Evolutionary conservation across 2,888 invertebrate species (phyloP).

Genomic region (Leptopilina syphax): DNA sequence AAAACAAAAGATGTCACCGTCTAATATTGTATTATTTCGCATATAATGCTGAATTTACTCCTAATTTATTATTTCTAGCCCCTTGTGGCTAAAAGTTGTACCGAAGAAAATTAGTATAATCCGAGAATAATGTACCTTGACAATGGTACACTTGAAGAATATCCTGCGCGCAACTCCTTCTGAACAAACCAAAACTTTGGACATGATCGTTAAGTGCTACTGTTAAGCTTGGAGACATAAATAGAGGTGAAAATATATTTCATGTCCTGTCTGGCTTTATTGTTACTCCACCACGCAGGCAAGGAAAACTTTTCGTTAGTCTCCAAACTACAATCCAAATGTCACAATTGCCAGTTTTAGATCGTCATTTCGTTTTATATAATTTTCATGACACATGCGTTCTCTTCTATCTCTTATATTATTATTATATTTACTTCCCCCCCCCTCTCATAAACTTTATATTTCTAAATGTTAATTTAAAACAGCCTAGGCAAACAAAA

Average conservation of each 20-base stretch:
- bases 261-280: constrained; percentile 32
- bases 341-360: constrained; percentile 13
- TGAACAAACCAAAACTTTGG: constrained; percentile 32
- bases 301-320: constrained; percentile 26
- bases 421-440: too few species aligned
- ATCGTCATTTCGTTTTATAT: constrained; percentile 7
- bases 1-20: too few species aligned
- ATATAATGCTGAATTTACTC: too few species aligned
- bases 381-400: constrained; percentile 14
- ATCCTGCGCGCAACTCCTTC: constrained; percentile 14
- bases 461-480: constrained; percentile 10
- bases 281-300: neutral
- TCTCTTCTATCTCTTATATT: neutral
- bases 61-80: neutral
- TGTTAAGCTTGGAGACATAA: constrained; percentile 21
- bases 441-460: constrained; percentile 14
- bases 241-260: constrained; percentile 34
- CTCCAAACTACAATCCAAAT: neutral
- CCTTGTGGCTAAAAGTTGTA: constrained; percentile 12
- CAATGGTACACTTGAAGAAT: neutral
- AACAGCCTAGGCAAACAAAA: neutral
- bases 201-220: constrained; percentile 33
- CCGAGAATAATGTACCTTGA: constrained; percentile 28
- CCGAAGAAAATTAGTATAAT: neutral
- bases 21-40: too few species aligned